Conservation (phyloP, 2,113 vertebrate genomes). For the Edolisoma coerulescens region DNA sequence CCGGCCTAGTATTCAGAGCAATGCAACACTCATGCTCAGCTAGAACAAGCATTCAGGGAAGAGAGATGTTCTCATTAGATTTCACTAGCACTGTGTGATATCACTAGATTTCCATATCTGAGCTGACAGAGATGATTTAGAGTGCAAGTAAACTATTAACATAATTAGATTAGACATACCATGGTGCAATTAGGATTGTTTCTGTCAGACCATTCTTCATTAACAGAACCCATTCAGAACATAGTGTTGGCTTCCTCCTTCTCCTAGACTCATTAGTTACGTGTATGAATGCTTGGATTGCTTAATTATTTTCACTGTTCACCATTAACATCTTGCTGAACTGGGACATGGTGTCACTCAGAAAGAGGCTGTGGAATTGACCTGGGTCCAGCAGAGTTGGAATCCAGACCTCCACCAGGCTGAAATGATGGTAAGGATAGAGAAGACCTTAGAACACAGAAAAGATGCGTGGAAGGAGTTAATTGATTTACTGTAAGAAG, state of each 20-base stretch:
- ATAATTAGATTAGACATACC: slow-evolving; percentile 46
- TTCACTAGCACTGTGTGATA: neutral
- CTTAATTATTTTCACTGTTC: slow-evolving; percentile 22
- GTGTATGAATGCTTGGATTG: neutral
- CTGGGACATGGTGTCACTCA: neutral
- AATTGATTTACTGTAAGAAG: neutral
- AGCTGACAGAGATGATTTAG: slow-evolving; percentile 36
- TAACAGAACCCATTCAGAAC: slow-evolving; percentile 13
- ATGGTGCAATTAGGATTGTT: slow-evolving; percentile 2
- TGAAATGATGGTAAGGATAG: neutral
- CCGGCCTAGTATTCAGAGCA: neutral
- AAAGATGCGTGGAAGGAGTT: neutral
- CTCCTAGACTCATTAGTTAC: neutral
- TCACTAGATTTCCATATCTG: neutral
- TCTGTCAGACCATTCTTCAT: slow-evolving; percentile 48
- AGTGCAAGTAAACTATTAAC: slow-evolving; percentile 43
- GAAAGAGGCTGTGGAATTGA: neutral
- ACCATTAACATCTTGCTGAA: neutral
- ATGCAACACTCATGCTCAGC: neutral
- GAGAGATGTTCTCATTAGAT: neutral
- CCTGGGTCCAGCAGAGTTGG: neutral
- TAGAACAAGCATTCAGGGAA: neutral
- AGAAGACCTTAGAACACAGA: neutral
- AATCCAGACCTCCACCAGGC: neutral
- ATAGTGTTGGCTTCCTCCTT: neutral